phyloP scores from a whole-genome alignment of 2,113 vertebrate genomes.

The Pyxicephalus adspersus region DNA sequence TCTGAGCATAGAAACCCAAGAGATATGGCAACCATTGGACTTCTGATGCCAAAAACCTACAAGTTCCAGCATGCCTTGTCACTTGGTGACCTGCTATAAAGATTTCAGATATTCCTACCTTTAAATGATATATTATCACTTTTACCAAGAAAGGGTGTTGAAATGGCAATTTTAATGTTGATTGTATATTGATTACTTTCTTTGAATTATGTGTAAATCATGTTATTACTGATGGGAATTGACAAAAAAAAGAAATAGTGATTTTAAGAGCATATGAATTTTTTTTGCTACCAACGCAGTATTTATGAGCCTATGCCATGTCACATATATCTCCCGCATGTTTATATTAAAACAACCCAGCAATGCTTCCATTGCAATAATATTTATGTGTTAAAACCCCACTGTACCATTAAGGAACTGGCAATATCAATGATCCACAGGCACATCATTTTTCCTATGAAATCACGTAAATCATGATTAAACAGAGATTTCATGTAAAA shows the following conservation, averaged over 20 bases:
- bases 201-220: too few species aligned
- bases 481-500: slow-evolving; percentile 36
- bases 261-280: neutral
- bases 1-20: too few species aligned
- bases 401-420: slow-evolving; percentile 31
- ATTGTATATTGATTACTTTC: too few species aligned
- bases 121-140: neutral
- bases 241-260: neutral
- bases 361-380: neutral
- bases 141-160: neutral
- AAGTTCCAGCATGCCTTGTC: too few species aligned
- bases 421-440: slow-evolving; percentile 40
- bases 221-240: neutral
- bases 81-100: too few species aligned
- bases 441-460: slow-evolving; percentile 45
- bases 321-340: neutral
- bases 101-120: too few species aligned
- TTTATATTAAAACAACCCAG: slow-evolving; percentile 5
- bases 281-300: slow-evolving; percentile 1
- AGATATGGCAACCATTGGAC: too few species aligned
- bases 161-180: too few species aligned
- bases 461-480: slow-evolving; percentile 28
- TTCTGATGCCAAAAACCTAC: too few species aligned
- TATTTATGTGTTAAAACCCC: slow-evolving; percentile 25
- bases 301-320: slow-evolving; percentile 1